Evolutionary conservation across 2,113 vertebrate species (phyloP).

Genomic region (Mionectes macconnelli): DNA sequence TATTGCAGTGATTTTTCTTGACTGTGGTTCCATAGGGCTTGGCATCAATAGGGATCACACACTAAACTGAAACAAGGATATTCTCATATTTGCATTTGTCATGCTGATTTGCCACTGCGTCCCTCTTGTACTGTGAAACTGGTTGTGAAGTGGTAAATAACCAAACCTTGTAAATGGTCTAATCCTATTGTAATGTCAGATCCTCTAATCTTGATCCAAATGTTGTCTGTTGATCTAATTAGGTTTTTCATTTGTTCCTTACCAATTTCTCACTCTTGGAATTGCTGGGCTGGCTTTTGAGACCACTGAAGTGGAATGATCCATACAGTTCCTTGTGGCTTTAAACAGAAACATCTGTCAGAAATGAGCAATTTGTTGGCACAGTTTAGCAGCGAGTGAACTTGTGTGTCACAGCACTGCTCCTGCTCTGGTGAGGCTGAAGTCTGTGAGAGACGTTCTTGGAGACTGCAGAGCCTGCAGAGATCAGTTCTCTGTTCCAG

Average conservation of each 20-base stretch:
- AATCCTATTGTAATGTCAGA: not conserved
- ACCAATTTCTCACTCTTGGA: constrained; percentile 46
- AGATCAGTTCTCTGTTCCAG: not conserved
- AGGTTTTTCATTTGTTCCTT: constrained; percentile 39
- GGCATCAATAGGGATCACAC: not conserved
- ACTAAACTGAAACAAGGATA: not conserved
- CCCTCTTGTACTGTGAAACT: not conserved
- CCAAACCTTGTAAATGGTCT: constrained; percentile 3
- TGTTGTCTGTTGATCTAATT: constrained; percentile 40
- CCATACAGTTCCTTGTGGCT: constrained; percentile 26
- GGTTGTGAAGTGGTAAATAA: not conserved
- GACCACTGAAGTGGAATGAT: constrained; percentile 41
- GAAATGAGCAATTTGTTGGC: not conserved
- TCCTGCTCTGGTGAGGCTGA: not conserved
- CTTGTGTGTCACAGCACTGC: not conserved
- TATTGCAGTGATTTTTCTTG: not conserved
- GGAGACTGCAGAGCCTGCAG: not conserved
- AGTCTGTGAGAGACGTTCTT: not conserved
- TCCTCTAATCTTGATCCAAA: constrained; percentile 9
- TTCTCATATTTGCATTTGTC: not conserved
- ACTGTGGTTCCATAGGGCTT: not conserved
- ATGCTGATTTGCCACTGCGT: not conserved
- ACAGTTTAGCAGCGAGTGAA: not conserved
- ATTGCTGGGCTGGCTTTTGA: constrained; percentile 35
- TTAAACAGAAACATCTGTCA: constrained; percentile 70